Percentiles rank a stretch among this genome's conserved stretches.
Conservation (phyloP, 1,140 invertebrate genomes). For the Coelopa frigida region DNA sequence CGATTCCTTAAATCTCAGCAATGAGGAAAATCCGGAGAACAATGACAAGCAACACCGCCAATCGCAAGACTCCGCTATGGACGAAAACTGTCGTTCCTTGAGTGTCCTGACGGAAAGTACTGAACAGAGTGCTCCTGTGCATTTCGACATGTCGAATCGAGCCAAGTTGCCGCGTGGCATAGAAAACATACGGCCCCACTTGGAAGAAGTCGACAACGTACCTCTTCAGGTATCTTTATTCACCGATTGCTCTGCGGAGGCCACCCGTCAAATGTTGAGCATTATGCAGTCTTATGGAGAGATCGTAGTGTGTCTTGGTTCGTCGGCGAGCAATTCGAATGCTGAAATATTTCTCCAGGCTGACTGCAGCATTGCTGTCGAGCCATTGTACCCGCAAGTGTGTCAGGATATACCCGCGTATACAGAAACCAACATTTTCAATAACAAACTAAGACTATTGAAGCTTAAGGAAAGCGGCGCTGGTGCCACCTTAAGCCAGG, state of each 20-base stretch:
- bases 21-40: background rate
- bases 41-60: constrained; percentile 25
- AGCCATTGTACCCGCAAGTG: constrained; percentile 86
- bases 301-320: constrained; percentile 78
- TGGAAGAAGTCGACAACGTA: constrained; percentile 94
- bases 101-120: constrained; percentile 81
- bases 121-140: constrained; percentile 79
- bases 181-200: constrained; percentile 91
- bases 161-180: constrained; percentile 93
- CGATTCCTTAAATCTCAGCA: constrained; percentile 9
- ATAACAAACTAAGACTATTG: constrained; percentile 35
- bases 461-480: constrained; percentile 23
- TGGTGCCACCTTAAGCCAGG: constrained; percentile 3
- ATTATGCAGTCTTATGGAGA: constrained; percentile 97
- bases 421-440: constrained; percentile 36
- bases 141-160: constrained; percentile 87
- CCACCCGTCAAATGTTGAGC: constrained; percentile 81
- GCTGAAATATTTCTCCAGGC: constrained; percentile 89
- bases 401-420: constrained; percentile 63
- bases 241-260: constrained; percentile 87
- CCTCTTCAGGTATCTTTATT: constrained; percentile 92
- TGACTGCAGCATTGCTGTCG: constrained; percentile 82
- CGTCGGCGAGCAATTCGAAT: constrained; percentile 82
- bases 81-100: constrained; percentile 67
- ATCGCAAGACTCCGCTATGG: constrained; percentile 48